phyloP scores from a whole-genome alignment of 2,888 invertebrate genomes.

The Clanis bilineata region DNA sequence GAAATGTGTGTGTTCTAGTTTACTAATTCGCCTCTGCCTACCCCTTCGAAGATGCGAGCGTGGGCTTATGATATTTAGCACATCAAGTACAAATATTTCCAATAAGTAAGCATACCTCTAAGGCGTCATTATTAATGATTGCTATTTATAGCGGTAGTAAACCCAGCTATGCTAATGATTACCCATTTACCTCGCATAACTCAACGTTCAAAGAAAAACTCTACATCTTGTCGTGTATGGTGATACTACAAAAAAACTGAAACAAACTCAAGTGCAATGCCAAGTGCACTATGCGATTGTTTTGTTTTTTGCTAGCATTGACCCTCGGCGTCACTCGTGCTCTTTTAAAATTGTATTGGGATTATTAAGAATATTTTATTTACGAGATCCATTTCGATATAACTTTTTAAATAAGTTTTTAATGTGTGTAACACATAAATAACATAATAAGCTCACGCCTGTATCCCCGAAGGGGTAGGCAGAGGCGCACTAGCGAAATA shows the following conservation, averaged over 20 bases:
- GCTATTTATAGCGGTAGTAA: constrained; percentile 2
- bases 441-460: no score
- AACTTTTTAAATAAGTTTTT: no score
- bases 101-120: neutral
- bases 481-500: no score
- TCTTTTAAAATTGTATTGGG: neutral
- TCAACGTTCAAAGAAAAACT: constrained; percentile 28
- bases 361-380: no score
- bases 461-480: no score
- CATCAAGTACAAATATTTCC: no score
- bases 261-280: constrained; percentile 33
- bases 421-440: no score
- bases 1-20: no score
- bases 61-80: no score
- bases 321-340: neutral
- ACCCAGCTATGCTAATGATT: neutral
- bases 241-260: constrained; percentile 48
- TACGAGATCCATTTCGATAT: no score
- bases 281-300: constrained; percentile 33
- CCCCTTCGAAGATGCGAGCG: no score
- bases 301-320: neutral
- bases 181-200: constrained; percentile 17
- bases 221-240: constrained; percentile 30
- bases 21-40: no score
- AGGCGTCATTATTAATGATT: neutral